Evolutionary conservation across 2,113 vertebrate genomes (phyloP).

Genomic region (Halcyon senegalensis): DNA sequence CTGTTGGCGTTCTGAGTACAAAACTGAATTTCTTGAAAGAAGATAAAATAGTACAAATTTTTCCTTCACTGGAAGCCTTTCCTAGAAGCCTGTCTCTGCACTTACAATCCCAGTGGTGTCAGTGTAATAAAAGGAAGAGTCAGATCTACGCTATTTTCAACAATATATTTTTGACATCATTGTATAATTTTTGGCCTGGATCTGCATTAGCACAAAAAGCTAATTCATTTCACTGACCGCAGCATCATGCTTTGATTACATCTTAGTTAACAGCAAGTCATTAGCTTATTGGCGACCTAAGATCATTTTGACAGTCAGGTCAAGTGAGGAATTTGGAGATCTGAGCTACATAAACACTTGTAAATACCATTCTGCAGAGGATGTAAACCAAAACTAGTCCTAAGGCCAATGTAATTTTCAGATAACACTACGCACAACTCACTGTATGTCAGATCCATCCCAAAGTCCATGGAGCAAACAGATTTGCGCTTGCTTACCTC

Average conservation of each 20-base stretch:
- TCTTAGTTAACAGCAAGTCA: neutral
- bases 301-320: neutral
- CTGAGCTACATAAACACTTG: neutral
- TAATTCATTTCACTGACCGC: neutral
- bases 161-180: neutral
- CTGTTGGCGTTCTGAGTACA: neutral
- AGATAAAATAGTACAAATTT: neutral
- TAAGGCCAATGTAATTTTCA: neutral
- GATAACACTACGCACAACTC: neutral
- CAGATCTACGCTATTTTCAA: neutral
- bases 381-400: neutral
- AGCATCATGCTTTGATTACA: neutral
- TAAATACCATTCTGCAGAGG: neutral
- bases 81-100: neutral
- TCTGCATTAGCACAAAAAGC: neutral
- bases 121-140: neutral
- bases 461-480: neutral
- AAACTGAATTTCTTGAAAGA: neutral
- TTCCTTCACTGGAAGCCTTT: neutral
- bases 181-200: neutral
- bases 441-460: neutral
- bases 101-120: neutral
- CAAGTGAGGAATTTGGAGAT: neutral
- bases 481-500: neutral
- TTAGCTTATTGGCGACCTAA: neutral